Percentiles rank a stretch among this genome's conserved stretches.
These are phyloP conservation scores for Rhogogaster chlorosoma DNA, from an alignment of 2,888 invertebrate genomes.

Conservation along the genomic window DNA sequence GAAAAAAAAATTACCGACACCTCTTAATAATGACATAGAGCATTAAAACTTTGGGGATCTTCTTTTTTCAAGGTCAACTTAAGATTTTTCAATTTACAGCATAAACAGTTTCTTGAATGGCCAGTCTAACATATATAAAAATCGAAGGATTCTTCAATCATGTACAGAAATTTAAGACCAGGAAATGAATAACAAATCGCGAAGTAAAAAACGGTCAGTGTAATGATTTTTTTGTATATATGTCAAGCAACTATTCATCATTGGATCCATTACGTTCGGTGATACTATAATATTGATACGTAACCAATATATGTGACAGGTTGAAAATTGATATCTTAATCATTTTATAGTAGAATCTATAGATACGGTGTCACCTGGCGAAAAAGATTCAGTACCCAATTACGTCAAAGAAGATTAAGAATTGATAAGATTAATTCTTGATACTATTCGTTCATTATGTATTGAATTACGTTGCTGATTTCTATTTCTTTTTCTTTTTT, in stretches of 20 bases:
- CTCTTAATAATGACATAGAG: too few relatives aligned
- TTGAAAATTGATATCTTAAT: constrained; percentile 3
- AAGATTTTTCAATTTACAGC: too few relatives aligned
- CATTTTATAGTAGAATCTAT: constrained; percentile 11
- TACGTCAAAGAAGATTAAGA: constrained; percentile 34
- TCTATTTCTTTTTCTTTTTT: background rate
- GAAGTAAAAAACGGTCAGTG: background rate
- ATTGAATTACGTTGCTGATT: background rate
- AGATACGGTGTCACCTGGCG: constrained; percentile 15
- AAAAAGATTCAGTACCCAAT: background rate
- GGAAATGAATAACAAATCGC: background rate
- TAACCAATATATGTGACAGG: constrained; percentile 6
- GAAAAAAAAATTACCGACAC: background rate
- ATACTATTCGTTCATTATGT: background rate
- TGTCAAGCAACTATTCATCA: background rate
- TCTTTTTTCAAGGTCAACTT: too few relatives aligned
- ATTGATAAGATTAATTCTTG: constrained; percentile 8
- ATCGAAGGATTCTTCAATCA: background rate
- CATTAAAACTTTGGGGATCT: too few relatives aligned
- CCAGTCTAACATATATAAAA: too few relatives aligned
- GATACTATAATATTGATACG: constrained; percentile 2
- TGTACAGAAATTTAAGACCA: background rate
- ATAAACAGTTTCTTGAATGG: too few relatives aligned
- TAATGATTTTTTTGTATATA: background rate
- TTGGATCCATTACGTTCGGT: background rate